These are phyloP conservation scores for Chrysocyon brachyurus DNA, from an alignment of 2,797 vertebrate genomes.

Conservation along the genomic window DNA sequence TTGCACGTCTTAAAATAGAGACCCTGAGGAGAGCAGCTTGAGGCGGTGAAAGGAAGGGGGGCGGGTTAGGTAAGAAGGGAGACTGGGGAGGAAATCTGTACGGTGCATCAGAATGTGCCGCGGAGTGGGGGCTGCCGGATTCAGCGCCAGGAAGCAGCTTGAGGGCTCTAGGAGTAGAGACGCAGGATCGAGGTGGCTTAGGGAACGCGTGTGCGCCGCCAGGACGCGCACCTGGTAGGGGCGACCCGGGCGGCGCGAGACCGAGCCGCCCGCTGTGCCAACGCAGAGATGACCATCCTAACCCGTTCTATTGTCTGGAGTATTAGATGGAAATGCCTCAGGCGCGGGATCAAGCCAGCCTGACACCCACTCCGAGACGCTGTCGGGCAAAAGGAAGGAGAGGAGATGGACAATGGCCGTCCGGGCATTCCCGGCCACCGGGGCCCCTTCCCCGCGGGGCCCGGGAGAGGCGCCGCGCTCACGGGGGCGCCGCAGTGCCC, in stretches of 20 bases:
- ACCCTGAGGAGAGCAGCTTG: constrained; percentile 75
- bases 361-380: background rate
- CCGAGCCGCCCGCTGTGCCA: background rate
- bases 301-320: constrained; percentile 78
- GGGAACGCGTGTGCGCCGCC: background rate
- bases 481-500: background rate
- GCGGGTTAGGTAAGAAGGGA: constrained; percentile 73
- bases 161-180: background rate
- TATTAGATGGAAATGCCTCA: constrained; percentile 48
- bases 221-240: constrained; percentile 54
- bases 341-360: constrained; percentile 24
- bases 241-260: background rate
- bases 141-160: background rate
- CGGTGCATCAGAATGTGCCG: constrained; percentile 53
- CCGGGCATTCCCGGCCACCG: background rate
- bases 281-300: constrained; percentile 57
- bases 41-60: constrained; percentile 64
- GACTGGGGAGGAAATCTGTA: constrained; percentile 65
- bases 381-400: background rate
- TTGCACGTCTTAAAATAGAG: constrained; percentile 79
- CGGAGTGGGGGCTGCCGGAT: background rate
- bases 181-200: background rate
- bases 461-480: background rate
- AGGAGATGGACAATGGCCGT: background rate
- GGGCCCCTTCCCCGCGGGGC: background rate